Conservation (phyloP, 2,113 vertebrate species). For the Cololabis saira region DNA sequence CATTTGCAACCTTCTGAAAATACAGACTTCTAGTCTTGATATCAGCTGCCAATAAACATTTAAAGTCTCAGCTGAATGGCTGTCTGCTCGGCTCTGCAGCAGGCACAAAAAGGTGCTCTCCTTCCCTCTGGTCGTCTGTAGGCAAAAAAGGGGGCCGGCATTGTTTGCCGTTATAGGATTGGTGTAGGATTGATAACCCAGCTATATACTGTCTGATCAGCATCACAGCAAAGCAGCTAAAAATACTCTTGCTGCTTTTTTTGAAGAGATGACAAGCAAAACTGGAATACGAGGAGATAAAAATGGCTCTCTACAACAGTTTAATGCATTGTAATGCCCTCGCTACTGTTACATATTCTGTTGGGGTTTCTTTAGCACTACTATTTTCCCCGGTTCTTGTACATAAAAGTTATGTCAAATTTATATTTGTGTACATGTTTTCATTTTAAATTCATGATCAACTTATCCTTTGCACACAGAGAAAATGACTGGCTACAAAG, state of each 20-base stretch:
- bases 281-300: background rate
- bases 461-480: no score
- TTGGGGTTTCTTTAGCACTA: no score
- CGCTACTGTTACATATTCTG: no score
- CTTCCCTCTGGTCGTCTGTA: slow-evolving; percentile 13
- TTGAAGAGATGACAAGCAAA: background rate
- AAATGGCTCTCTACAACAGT: background rate
- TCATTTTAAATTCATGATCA: no score
- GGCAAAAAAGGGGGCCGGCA: background rate
- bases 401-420: no score
- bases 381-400: no score
- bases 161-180: slow-evolving; percentile 4
- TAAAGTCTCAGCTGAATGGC: slow-evolving; percentile 33
- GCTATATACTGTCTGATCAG: slow-evolving; percentile 34
- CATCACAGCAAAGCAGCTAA: slow-evolving; percentile 37
- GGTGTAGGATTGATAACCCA: slow-evolving; percentile 26
- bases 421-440: no score
- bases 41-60: slow-evolving; percentile 62
- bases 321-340: no score
- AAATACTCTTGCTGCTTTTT: slow-evolving; percentile 20
- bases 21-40: slow-evolving; percentile 44
- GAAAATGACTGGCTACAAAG: no score
- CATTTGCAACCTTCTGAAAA: slow-evolving; percentile 17
- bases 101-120: slow-evolving; percentile 1
- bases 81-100: slow-evolving; percentile 6